These are phyloP conservation scores for Clarias magur DNA, from an alignment of 2,113 vertebrate genomes.

Conservation along the genomic window DNA sequence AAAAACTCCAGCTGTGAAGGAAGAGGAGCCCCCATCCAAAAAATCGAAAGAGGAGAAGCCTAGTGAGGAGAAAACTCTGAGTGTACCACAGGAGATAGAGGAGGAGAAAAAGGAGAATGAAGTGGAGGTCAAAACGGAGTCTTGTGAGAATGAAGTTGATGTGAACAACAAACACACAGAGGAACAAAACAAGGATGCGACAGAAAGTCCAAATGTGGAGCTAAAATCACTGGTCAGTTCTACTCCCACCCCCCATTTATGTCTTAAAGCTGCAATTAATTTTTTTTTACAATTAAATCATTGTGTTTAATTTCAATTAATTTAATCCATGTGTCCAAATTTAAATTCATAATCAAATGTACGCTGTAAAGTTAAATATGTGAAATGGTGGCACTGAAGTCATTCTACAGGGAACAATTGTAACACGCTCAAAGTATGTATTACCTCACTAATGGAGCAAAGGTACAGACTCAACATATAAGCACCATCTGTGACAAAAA, in stretches of 20 bases:
- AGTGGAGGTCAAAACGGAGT: background rate
- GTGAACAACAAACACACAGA: background rate
- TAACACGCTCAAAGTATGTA: too few species aligned
- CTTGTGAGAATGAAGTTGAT: slow-evolving; percentile 7
- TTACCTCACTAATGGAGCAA: too few species aligned
- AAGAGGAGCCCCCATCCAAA: slow-evolving; percentile 68
- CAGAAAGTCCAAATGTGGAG: slow-evolving; percentile 26
- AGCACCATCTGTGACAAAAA: too few species aligned
- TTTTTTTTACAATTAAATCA: too few species aligned
- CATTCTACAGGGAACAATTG: too few species aligned
- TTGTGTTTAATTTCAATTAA: too few species aligned
- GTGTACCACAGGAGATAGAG: background rate
- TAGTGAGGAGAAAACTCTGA: background rate
- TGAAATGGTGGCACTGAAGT: too few species aligned
- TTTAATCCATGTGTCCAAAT: too few species aligned
- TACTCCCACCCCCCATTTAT: background rate
- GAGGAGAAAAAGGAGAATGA: background rate
- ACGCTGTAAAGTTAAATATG: too few species aligned
- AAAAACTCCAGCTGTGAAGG: slow-evolving; percentile 39
- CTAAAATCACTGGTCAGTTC: slow-evolving; percentile 32
- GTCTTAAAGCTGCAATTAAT: background rate
- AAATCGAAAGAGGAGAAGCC: slow-evolving; percentile 56
- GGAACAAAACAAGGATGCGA: background rate
- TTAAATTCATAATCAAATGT: too few species aligned
- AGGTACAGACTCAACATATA: too few species aligned